Percentiles rank a stretch among this genome's conserved stretches.
Evolutionary conservation across 2,797 vertebrate species (phyloP).

Genomic region (Syngnathus rostellatus): DNA sequence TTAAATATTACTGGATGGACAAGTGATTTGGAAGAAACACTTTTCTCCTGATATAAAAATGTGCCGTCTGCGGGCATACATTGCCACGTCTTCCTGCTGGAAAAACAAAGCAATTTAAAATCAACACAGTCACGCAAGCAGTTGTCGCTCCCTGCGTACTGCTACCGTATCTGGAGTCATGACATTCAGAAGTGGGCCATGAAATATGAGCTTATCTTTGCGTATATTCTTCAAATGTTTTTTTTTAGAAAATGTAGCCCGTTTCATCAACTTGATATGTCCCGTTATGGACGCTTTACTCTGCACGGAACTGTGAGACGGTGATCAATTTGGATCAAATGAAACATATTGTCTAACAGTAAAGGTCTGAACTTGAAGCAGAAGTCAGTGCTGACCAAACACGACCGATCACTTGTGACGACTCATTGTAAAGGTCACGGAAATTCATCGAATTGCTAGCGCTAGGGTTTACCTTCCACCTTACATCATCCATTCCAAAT

Average conservation of each 20-base stretch:
- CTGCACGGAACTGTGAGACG: not conserved
- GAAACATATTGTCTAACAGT: no score
- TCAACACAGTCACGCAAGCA: constrained; percentile 7
- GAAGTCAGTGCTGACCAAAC: not conserved
- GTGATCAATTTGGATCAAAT: no score
- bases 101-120: constrained; percentile 1
- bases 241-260: not conserved
- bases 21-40: constrained; percentile 1
- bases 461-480: no score
- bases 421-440: not conserved
- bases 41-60: constrained; percentile 1
- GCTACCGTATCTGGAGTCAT: not conserved
- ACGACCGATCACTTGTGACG: not conserved
- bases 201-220: not conserved
- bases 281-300: not conserved
- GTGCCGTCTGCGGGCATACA: not conserved
- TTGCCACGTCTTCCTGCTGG: not conserved
- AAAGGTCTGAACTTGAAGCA: no score
- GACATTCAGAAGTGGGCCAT: not conserved
- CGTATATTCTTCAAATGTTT: not conserved
- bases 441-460: no score
- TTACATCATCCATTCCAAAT: no score
- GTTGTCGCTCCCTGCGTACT: not conserved
- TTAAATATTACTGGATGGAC: not conserved
- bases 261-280: not conserved